Base-by-base conservation (phyloP, 2,888 invertebrate genomes). In the Phyllotreta cruciferae region DNA sequence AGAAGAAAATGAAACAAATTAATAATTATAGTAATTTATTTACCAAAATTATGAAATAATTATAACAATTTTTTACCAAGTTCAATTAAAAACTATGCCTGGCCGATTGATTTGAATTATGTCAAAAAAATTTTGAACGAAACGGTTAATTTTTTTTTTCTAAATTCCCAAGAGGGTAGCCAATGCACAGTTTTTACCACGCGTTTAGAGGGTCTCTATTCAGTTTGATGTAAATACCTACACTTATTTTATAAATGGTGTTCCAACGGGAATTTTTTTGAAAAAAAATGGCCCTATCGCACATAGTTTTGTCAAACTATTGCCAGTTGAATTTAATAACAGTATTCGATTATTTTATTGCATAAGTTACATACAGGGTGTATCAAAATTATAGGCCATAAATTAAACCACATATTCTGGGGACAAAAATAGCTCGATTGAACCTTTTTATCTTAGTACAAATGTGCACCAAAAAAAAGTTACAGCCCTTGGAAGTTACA, bases 31-130 rank as follows among this genome's bases (percentile, higher is more conserved):
- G 34, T 47, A 24, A 47, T 47, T 47, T 47, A 47, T 47, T 47
- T 47, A 14, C 47, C 47, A 47, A 47, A 47, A 47, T 47, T 47
- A 47, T 47, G 3, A 47, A 47, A 47, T 47, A 47, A 47, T n/a
- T n/a, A n/a, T n/a, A 38, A 38, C 34, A n/a, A 13, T 45, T 45
- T 47, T 47, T 7, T 34, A 9, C 6, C n/a, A 24, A n/a, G 34
- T 38, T 3, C 45, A 45, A 45, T 45, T 8, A 47, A 24, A 47
- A 24, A 47, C 34, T 9, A 47, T 8, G 47, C 14, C 14, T 47
- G 47, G 8, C 34, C 5, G 24, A 47, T 5, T 24, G 6, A n/a
- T n/a, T 47, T 9, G 34, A 47, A 5, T 2, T 34, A 47, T 24
- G 1, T 24, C 35, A 5, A 47, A 47, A 47, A 10, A 3, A 44